These are phyloP conservation scores for Blastobasis lacticolella DNA, from an alignment of 2,888 invertebrate genomes.

Conservation along the genomic window DNA sequence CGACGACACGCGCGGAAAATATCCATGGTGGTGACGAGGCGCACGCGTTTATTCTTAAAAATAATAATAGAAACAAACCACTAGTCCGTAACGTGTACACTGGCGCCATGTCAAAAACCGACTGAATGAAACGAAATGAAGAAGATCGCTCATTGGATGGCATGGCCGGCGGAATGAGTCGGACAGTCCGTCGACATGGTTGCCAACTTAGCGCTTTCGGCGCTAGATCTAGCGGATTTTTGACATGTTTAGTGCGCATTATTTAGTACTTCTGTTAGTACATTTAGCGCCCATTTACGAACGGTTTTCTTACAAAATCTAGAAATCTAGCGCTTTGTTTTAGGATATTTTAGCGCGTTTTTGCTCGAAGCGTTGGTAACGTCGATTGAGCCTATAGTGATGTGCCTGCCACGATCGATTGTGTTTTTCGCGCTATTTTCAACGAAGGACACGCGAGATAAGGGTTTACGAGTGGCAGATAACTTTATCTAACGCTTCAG, in stretches of 20 bases:
- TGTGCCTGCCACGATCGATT: background rate
- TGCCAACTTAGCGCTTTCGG: too few relatives aligned
- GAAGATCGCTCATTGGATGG: too few relatives aligned
- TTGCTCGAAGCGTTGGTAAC: too few relatives aligned
- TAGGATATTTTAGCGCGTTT: too few relatives aligned
- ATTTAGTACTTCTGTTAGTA: too few relatives aligned
- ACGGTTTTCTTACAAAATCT: too few relatives aligned
- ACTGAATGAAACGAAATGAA: slow-evolving; percentile 14
- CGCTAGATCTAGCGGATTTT: too few relatives aligned
- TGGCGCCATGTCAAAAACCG: slow-evolving; percentile 41
- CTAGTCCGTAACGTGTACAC: slow-evolving; percentile 56
- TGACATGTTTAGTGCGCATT: too few relatives aligned
- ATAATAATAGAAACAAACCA: slow-evolving; percentile 57
- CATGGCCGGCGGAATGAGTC: slow-evolving; percentile 6
- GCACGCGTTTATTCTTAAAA: slow-evolving; percentile 49
- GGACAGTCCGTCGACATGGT: slow-evolving; percentile 2
- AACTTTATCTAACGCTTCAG: too few relatives aligned
- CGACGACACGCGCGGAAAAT: slow-evolving; percentile 46
- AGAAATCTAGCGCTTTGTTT: too few relatives aligned
- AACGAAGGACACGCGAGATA: slow-evolving; percentile 2
- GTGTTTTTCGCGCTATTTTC: background rate
- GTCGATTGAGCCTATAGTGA: too few relatives aligned
- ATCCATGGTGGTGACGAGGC: slow-evolving; percentile 59
- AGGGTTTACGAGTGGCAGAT: background rate
- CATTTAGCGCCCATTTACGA: too few relatives aligned